phyloP scores from a whole-genome alignment of 2,888 invertebrate species.

The Bombylius discolor region DNA sequence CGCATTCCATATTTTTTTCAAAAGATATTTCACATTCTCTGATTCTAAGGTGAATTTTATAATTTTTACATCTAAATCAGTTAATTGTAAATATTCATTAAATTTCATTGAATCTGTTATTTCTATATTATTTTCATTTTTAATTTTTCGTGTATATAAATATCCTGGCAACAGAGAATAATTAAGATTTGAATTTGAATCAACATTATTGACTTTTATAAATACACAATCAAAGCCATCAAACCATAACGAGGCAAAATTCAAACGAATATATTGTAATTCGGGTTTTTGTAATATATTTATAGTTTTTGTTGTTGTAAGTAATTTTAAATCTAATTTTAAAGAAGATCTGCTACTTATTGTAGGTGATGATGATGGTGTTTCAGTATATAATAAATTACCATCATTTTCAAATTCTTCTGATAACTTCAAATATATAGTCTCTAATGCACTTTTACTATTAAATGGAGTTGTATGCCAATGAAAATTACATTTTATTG shows the following conservation, averaged over 20 bases:
- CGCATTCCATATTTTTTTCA: slow-evolving; percentile 24
- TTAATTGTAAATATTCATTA: slow-evolving; percentile 18
- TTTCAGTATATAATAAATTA: not conserved
- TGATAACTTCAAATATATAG: slow-evolving; percentile 4
- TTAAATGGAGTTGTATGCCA: slow-evolving; percentile 3
- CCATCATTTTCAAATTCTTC: not conserved
- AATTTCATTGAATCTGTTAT: slow-evolving; percentile 19
- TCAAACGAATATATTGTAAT: slow-evolving; percentile 15
- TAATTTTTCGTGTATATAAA: not conserved
- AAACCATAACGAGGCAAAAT: slow-evolving; percentile 15
- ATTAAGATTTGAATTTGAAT: not conserved
- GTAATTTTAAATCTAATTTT: not conserved
- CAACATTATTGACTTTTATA: too few species aligned
- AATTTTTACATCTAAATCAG: slow-evolving; percentile 20
- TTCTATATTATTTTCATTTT: slow-evolving; percentile 8
- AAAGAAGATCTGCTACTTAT: not conserved
- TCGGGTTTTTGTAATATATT: not conserved
- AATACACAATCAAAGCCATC: slow-evolving; percentile 9
- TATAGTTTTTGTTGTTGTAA: not conserved
- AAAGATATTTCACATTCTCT: slow-evolving; percentile 19
- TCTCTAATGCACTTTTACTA: slow-evolving; percentile 6
- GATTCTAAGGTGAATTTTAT: slow-evolving; percentile 20
- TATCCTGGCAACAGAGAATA: not conserved
- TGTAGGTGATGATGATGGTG: not conserved
- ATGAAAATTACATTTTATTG: slow-evolving; percentile 20